Evolutionary conservation across 2,888 invertebrate species (phyloP).

Genomic region (Agrotis exclamationis): DNA sequence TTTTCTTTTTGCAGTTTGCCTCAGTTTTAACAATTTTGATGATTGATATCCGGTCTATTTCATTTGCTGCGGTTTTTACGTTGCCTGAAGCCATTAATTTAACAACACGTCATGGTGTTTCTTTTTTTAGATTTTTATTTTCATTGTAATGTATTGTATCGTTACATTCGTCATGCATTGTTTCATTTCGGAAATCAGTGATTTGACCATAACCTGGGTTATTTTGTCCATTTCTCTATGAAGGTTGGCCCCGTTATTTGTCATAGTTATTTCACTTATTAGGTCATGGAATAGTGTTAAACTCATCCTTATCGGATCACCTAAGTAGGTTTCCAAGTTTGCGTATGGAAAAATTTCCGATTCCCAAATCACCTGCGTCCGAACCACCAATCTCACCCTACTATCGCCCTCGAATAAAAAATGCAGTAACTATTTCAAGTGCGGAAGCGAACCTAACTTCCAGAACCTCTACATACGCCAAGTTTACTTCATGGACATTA

Average conservation of each 20-base stretch:
- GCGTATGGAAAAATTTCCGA: no score
- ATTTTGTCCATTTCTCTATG: neutral
- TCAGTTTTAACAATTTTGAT: slow-evolving; percentile 36
- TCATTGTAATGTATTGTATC: slow-evolving; percentile 16
- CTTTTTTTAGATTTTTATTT: slow-evolving; percentile 4
- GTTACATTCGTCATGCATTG: slow-evolving; percentile 40
- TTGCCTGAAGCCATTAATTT: slow-evolving; percentile 18
- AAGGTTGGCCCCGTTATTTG: slow-evolving; percentile 1
- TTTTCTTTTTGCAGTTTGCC: slow-evolving; percentile 10
- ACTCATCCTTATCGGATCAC: neutral
- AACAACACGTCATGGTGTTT: slow-evolving; percentile 12
- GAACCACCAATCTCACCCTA: no score
- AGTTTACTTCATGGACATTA: slow-evolving; percentile 15
- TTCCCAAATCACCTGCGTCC: no score
- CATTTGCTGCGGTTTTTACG: slow-evolving; percentile 51
- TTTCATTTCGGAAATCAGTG: slow-evolving; percentile 17
- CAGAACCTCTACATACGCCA: neutral
- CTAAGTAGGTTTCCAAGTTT: neutral
- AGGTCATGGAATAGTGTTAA: neutral
- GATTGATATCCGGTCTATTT: slow-evolving; percentile 51
- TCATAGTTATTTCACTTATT: neutral
- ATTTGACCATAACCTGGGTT: slow-evolving; percentile 23
- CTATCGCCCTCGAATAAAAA: no score
- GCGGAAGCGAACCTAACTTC: neutral
- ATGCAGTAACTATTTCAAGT: neutral